These are phyloP conservation scores for Microhierax caerulescens DNA, from an alignment of 2,797 vertebrate genomes.

Conservation along the genomic window DNA sequence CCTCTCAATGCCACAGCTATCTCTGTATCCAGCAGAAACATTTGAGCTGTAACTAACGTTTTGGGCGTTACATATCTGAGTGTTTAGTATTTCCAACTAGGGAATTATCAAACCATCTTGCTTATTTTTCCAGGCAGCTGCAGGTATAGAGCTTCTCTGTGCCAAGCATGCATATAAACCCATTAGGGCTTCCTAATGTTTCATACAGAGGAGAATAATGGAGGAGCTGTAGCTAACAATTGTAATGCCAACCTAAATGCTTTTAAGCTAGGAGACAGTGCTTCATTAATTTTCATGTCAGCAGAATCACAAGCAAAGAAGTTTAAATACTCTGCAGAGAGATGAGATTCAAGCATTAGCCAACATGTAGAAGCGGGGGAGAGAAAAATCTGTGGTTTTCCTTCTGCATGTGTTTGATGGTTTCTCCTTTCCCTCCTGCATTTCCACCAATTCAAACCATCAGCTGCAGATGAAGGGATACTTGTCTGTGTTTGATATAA, in stretches of 20 bases:
- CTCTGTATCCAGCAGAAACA: neutral
- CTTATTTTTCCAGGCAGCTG: slow-evolving; percentile 55
- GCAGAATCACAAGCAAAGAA: slow-evolving; percentile 11
- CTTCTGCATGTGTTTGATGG: neutral
- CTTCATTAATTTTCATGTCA: slow-evolving; percentile 51
- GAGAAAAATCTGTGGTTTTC: neutral
- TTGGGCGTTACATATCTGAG: neutral
- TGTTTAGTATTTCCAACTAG: neutral
- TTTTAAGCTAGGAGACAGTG: slow-evolving; percentile 32
- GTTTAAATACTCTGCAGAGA: slow-evolving; percentile 29
- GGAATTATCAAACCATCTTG: neutral
- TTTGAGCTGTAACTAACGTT: neutral
- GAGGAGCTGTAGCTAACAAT: slow-evolving; percentile 33
- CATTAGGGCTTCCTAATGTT: slow-evolving; percentile 56
- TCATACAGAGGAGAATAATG: slow-evolving; percentile 29
- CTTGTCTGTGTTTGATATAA: neutral
- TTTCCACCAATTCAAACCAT: neutral
- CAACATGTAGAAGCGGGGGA: neutral
- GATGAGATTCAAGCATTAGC: neutral
- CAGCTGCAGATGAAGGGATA: neutral
- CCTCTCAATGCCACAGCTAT: neutral
- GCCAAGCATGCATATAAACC: slow-evolving; percentile 21
- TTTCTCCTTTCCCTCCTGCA: neutral
- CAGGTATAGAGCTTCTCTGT: slow-evolving; percentile 30
- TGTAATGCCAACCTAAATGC: slow-evolving; percentile 40